Evolutionary conservation across 2,113 vertebrate species (phyloP), one percentile per base, ranked within the genome.

Genomic region (Talpa occidentalis): DNA sequence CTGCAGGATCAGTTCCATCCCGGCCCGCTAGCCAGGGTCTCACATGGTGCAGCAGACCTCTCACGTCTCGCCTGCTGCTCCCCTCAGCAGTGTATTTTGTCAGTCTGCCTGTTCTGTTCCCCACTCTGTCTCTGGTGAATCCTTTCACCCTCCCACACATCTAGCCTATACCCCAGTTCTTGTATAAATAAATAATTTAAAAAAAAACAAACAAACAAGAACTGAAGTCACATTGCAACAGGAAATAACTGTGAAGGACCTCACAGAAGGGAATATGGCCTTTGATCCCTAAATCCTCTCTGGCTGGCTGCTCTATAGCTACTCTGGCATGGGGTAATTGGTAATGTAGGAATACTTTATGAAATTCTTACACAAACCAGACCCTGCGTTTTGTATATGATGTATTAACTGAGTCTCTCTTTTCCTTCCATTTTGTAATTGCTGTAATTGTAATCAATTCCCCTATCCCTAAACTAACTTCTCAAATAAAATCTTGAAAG

Each of bases 401-500:
- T 24, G 5, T 49, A 79, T 44, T 83, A 83, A 87, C 37, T 3
- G 22, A 42, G 47, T 35, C 21, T 78, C 10, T 66, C 60, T 72
- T 26, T 37, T 37, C 8, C 60, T 80, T 93, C 8, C 10, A 56
- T 72, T 72, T 40, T 88, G 26, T 35, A 87, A 91, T 54, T 74
- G 6, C 15, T 35, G 17, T 69, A 47, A 78, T 88, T 78, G 16
- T 76, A 76, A 95, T 79, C 73, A 60, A 91, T 91, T 95, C 93
- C 42, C 22, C 56, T 83, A 66, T 89, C 5, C 30, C 22, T 81
- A 81, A 94, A 54, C 93, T 85, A 90, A 81, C 54, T 90, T 90
- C 76, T 90, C 9, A 66, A 88, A 89, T 64, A 93, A 94, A 82
- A 78, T 3, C 59, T 82, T 94, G 30, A 94, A 81, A 85, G 32